Evolutionary conservation across 1,140 invertebrate genomes (phyloP).

Genomic region (Spodoptera frugiperda): DNA sequence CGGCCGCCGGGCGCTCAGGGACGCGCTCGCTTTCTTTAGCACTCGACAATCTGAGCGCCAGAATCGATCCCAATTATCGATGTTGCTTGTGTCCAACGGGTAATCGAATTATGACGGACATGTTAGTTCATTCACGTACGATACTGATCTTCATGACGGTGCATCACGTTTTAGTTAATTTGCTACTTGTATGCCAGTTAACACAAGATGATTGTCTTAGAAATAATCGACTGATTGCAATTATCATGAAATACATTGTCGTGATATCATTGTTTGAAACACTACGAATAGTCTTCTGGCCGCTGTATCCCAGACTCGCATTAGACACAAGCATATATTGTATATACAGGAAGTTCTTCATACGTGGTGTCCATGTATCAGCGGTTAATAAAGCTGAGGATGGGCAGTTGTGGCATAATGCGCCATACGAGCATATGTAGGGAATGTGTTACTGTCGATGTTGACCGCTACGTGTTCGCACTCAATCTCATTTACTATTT

Average conservation of each 20-base stretch:
- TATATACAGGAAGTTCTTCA: constrained; percentile 22
- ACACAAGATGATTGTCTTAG: neutral
- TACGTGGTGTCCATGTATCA: neutral
- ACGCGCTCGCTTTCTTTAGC: constrained; percentile 81
- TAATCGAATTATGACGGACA: neutral
- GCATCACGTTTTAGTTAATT: neutral
- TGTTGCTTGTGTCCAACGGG: constrained; percentile 37
- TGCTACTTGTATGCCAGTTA: neutral
- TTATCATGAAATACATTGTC: no score
- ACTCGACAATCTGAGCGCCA: constrained; percentile 78
- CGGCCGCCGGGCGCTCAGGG: constrained; percentile 80
- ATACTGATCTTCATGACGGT: neutral
- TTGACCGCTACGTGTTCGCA: neutral
- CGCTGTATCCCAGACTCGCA: constrained; percentile 16
- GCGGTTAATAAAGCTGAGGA: constrained; percentile 61
- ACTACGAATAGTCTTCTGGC: neutral
- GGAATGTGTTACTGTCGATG: constrained; percentile 6
- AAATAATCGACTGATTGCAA: neutral
- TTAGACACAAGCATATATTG: constrained; percentile 18
- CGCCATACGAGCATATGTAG: constrained; percentile 55
- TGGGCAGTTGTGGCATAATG: constrained; percentile 49
- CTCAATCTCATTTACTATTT: neutral
- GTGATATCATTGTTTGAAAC: no score
- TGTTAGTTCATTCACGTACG: no score
- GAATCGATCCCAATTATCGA: constrained; percentile 40